Base-by-base conservation (phyloP, 2,888 invertebrate species). In the Serripes groenlandicus region DNA sequence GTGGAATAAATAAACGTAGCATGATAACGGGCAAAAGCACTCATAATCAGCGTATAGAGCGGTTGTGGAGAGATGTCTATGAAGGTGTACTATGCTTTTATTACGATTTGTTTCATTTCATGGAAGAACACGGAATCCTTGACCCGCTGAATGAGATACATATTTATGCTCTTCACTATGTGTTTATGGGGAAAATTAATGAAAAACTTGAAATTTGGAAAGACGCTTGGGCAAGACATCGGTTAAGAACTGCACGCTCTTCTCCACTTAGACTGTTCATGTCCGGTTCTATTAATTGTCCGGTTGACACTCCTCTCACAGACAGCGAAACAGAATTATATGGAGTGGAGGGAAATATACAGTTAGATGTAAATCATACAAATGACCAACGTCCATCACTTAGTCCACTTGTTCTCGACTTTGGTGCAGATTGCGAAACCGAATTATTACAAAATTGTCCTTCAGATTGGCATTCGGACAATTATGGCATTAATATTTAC, bases 31-130 rank as follows among this genome's bases (percentile, higher is more conserved):
- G 83, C 7, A 73, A 72, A 37, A 78, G 83, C 52, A 78, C 75
- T 18, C 37, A 71, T 28, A 71, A 71, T 34, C 71, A 71, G 56
- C 23, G 72, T 9, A 58, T 72, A 9, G 72, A 83, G 32, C 34
- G 83, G 35, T 54, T 83, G 42, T 83, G 78, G 83, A 60, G 79
- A 23, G 79, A 83, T 73, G 73, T 75, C 21, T 83, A 72, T 75
- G 76, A 83, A 21, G 83, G 83, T 11, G 79, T 83, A 5, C 54
- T 83, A 4, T 34, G 62, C 23, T 79, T 60, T 28, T 83, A 32
- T 64, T 77, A 83, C 74, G 60, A 73, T n/a, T 62, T 83, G 21
- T 83, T 83, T 62, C 62, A 75, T 23, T 78, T 60, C 49, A 28
- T 79, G 49, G 83, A 83, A 62, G 78, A 83, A 35, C 32, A 52